Evolutionary conservation across 2,797 vertebrate genomes (phyloP).

Genomic region (Chelonia mydas): DNA sequence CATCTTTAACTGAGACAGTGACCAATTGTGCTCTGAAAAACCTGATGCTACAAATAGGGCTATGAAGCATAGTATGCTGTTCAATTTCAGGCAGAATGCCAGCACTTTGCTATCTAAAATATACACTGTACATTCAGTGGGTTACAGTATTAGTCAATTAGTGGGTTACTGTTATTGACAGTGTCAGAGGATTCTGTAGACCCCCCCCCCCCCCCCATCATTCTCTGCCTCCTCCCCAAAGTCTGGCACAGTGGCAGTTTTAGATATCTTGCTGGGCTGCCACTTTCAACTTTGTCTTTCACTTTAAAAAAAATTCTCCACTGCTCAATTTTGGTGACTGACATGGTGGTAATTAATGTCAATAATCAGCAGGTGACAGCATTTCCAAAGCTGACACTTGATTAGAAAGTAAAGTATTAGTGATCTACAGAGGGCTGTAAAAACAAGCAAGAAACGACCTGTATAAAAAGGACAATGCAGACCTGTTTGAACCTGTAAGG

Average conservation of each 20-base stretch:
- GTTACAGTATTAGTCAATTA: neutral
- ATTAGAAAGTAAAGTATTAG: neutral
- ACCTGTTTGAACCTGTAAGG: fast-evolving
- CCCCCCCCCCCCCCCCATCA: neutral
- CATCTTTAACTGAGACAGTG: neutral
- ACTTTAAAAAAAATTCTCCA: neutral
- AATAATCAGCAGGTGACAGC: neutral
- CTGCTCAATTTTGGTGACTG: neutral
- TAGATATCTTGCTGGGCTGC: neutral
- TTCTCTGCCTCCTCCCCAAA: neutral
- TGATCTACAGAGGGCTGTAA: fast-evolving
- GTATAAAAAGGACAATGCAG: neutral
- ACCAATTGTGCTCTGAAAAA: too few relatives aligned
- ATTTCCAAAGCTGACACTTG: neutral
- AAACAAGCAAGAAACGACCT: fast-evolving
- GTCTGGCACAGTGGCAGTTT: fast-evolving
- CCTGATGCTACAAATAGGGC: neutral
- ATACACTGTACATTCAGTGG: neutral
- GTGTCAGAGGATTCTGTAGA: neutral
- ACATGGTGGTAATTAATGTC: neutral
- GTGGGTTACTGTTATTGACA: neutral
- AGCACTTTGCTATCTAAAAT: neutral
- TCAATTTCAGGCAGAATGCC: neutral
- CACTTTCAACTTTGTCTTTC: neutral
- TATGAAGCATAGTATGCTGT: neutral